Percentiles rank a stretch among this genome's conserved stretches.
Conservation (phyloP, 2,888 invertebrate species). For the Hyppa rectilinea region DNA sequence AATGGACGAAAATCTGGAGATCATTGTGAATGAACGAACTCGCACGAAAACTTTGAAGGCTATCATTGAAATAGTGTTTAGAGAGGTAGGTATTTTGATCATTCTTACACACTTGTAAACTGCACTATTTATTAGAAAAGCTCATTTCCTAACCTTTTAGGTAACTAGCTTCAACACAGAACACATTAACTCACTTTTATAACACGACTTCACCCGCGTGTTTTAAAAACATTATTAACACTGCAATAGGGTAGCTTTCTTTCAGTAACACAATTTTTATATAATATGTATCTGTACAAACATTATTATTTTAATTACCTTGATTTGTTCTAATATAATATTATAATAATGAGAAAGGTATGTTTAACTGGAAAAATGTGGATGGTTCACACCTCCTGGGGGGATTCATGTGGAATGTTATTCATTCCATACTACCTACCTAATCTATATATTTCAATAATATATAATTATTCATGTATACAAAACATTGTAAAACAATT, state of each 20-base stretch:
- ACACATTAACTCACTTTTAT: too few relatives aligned
- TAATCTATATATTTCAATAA: too few relatives aligned
- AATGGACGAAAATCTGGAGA: conserved; percentile 32
- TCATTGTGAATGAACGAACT: conserved; percentile 29
- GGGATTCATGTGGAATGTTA: too few relatives aligned
- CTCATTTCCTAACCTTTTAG: neutral
- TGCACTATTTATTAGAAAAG: neutral
- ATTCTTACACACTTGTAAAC: neutral
- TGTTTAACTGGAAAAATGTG: too few relatives aligned
- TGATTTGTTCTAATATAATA: too few relatives aligned
- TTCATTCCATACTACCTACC: too few relatives aligned
- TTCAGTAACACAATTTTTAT: neutral
- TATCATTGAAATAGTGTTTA: conserved; percentile 36
- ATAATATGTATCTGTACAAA: too few relatives aligned
- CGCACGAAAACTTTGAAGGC: conserved; percentile 20
- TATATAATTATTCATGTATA: too few relatives aligned
- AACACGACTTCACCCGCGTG: neutral
- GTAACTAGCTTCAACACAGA: too few relatives aligned
- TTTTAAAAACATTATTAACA: neutral
- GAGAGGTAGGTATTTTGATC: conserved; percentile 19
- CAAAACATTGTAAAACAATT: too few relatives aligned
- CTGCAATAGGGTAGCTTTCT: neutral
- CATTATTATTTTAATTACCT: neutral
- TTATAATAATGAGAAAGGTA: too few relatives aligned
- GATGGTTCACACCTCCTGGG: too few relatives aligned